A percentile compares a stretch with the other conserved stretches of the same genome.
Evolutionary conservation across 2,888 invertebrate genomes (phyloP).

Genomic region (Gasteruption jaculator): DNA sequence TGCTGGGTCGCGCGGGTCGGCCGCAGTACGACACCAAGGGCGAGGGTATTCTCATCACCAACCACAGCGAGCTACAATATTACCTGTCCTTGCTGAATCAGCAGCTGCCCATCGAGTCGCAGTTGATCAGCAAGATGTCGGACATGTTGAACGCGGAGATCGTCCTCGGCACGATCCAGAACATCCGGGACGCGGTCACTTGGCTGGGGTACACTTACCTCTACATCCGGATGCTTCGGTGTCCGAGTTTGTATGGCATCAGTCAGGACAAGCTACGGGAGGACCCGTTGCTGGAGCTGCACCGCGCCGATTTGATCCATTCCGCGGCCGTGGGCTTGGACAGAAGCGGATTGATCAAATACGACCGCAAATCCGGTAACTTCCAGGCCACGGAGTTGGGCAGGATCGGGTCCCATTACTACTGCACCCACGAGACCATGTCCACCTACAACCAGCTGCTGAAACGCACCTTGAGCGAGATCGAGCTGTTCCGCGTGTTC

Average conservation of each 20-base stretch:
- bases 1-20: constrained; percentile 96
- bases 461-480: constrained; percentile 95
- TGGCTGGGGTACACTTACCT: constrained; percentile 97
- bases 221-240: constrained; percentile 90
- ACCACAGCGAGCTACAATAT: constrained; percentile 97
- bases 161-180: constrained; percentile 91
- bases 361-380: constrained; percentile 88
- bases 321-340: constrained; percentile 90
- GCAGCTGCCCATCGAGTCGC: constrained; percentile 97
- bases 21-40: constrained; percentile 95
- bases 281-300: constrained; percentile 81
- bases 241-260: constrained; percentile 88
- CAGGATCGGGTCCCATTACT: constrained; percentile 96
- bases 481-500: constrained; percentile 96
- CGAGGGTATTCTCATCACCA: constrained; percentile 94
- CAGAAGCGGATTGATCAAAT: constrained; percentile 91
- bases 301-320: constrained; percentile 91
- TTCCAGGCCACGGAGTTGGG: constrained; percentile 91
- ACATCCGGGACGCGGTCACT: constrained; percentile 83
- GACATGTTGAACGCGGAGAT: constrained; percentile 98
- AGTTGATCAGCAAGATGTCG: constrained; percentile 85
- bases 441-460: constrained; percentile 92
- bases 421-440: constrained; percentile 96
- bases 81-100: constrained; percentile 97
- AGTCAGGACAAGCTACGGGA: constrained; percentile 66